phyloP scores from a whole-genome alignment of 2,797 vertebrate species.

The Otolemur crassicaudatus region DNA sequence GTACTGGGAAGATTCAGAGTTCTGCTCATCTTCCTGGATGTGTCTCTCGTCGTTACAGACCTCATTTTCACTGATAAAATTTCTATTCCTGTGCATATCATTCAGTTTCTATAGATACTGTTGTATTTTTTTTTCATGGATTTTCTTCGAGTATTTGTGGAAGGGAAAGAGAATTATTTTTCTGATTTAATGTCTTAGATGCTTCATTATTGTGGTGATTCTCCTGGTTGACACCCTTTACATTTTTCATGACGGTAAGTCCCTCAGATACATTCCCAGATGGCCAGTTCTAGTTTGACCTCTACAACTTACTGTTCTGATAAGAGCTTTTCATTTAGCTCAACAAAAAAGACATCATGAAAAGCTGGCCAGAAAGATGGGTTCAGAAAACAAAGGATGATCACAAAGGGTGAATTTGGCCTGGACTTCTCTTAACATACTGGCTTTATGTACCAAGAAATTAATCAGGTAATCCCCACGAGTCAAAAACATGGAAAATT shows the following conservation, averaged over 20 bases:
- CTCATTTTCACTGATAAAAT: constrained; percentile 83
- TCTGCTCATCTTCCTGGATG: constrained; percentile 93
- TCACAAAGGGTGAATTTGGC: no score
- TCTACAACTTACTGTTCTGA: no score
- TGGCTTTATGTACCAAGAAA: constrained; percentile 93
- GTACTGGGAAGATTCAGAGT: constrained; percentile 91
- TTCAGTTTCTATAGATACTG: constrained; percentile 92
- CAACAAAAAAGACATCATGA: no score
- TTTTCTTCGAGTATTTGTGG: constrained; percentile 92
- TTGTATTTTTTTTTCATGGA: constrained; percentile 93
- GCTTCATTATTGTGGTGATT: constrained; percentile 91
- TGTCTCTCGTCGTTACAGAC: constrained; percentile 91
- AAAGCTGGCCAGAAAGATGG: no score
- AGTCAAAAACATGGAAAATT: constrained; percentile 93
- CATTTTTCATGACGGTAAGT: constrained; percentile 88
- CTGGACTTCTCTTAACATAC: no score
- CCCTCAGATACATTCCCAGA: constrained; percentile 91
- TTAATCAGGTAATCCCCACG: constrained; percentile 97
- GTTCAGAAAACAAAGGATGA: no score
- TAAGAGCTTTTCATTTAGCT: no score
- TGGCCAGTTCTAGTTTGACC: constrained; percentile 68
- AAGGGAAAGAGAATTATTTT: constrained; percentile 96
- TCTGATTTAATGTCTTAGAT: constrained; percentile 93
- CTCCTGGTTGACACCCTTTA: constrained; percentile 92
- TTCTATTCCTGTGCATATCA: constrained; percentile 84